Conservation (phyloP, 2,888 invertebrate genomes). For the Creontiades dilutus region DNA sequence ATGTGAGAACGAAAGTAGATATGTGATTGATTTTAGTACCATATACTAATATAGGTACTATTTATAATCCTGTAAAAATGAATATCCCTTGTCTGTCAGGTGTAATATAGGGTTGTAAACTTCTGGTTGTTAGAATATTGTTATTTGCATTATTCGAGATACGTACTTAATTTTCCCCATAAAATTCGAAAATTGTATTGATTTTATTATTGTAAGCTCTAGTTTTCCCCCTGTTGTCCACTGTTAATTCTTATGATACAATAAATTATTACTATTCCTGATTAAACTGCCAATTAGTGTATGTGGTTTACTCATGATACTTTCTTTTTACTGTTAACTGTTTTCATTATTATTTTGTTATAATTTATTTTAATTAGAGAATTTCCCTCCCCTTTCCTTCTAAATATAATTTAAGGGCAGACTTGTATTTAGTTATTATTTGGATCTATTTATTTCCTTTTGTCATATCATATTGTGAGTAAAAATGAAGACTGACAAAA, state of each 20-base stretch:
- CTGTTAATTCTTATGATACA: constrained; percentile 1
- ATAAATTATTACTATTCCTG: neutral
- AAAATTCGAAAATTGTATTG: neutral
- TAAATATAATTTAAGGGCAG: constrained; percentile 30
- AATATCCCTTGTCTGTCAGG: constrained; percentile 10
- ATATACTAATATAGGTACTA: neutral
- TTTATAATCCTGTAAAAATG: neutral
- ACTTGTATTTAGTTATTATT: constrained; percentile 25
- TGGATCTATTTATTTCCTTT: constrained; percentile 63
- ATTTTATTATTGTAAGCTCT: neutral
- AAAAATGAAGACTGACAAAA: constrained; percentile 70
- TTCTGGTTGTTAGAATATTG: constrained; percentile 48
- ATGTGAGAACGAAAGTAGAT: neutral
- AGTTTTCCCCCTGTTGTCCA: neutral
- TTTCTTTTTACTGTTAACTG: neutral
- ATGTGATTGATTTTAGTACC: neutral
- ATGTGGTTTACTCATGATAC: neutral
- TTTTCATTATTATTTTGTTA: constrained; percentile 16
- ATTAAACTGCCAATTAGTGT: constrained; percentile 30
- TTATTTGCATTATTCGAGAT: constrained; percentile 24
- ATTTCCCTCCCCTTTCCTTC: neutral
- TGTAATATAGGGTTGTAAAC: constrained; percentile 31
- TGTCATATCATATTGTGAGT: constrained; percentile 69
- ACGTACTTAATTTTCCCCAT: constrained; percentile 30
- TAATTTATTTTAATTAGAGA: constrained; percentile 15